A percentile compares a stretch with the other conserved stretches of the same genome.
These are phyloP conservation scores for Caenorhabditis imperialis DNA, from an alignment of 2,888 invertebrate genomes.

Conservation along the genomic window DNA sequence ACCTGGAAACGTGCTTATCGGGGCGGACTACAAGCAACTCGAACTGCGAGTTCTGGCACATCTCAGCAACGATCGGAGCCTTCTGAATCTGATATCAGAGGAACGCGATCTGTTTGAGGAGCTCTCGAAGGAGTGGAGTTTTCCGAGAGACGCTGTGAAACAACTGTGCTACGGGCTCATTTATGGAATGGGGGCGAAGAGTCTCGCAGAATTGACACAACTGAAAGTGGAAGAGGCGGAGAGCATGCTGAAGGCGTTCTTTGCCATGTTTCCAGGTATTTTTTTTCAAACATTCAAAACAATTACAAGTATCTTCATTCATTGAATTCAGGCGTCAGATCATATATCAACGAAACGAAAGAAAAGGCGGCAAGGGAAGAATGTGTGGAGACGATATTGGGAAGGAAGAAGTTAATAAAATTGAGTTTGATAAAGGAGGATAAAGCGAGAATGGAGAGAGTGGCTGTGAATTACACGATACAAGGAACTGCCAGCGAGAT, in stretches of 20 bases:
- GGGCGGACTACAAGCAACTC: constrained; percentile 96
- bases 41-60: constrained; percentile 94
- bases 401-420: constrained; percentile 38
- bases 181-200: constrained; percentile 90
- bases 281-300: not conserved
- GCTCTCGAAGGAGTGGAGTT: constrained; percentile 54
- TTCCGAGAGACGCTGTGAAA: constrained; percentile 82
- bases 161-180: constrained; percentile 82
- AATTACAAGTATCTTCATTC: too few species aligned
- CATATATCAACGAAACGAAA: constrained; percentile 82
- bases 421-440: constrained; percentile 72
- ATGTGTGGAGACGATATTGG: constrained; percentile 87
- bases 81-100: constrained; percentile 43
- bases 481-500: constrained; percentile 94
- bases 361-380: constrained; percentile 83
- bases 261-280: constrained; percentile 85
- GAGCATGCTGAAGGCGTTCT: constrained; percentile 83
- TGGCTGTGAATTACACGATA: constrained; percentile 93
- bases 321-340: constrained; percentile 81
- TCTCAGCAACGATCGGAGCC: constrained; percentile 85
- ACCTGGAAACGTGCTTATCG: constrained; percentile 83
- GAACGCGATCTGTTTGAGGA: constrained; percentile 58
- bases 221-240: constrained; percentile 87
- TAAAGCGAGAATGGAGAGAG: constrained; percentile 90
- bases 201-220: constrained; percentile 86